Evolutionary conservation across 2,797 vertebrate genomes (phyloP).

Genomic region (Holocentrus rufus): DNA sequence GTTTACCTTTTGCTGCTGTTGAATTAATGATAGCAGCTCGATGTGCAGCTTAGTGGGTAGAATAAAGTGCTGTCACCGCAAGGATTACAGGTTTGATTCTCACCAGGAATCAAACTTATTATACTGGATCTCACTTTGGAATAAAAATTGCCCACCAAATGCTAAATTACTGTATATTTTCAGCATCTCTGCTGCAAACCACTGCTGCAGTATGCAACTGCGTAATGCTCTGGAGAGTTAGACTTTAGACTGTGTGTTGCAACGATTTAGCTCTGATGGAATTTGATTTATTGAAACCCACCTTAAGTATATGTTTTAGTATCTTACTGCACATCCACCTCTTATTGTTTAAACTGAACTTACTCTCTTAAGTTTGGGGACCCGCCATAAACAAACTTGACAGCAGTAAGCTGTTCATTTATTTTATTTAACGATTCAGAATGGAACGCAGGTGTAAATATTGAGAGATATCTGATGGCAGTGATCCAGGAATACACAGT

Average conservation of each 20-base stretch:
- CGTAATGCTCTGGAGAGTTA: background rate
- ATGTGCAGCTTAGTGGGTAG: background rate
- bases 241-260: background rate
- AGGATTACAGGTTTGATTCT: background rate
- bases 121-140: background rate
- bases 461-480: background rate
- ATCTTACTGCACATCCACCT: background rate
- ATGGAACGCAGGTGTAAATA: constrained; percentile 7
- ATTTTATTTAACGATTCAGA: constrained; percentile 8
- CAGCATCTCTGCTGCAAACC: background rate
- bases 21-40: no score
- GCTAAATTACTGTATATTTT: background rate
- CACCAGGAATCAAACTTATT: background rate
- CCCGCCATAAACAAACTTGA: background rate
- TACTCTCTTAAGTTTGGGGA: background rate
- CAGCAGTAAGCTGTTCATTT: constrained; percentile 11
- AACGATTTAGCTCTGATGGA: background rate
- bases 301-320: background rate
- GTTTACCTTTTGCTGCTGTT: no score
- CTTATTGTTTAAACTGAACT: background rate
- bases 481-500: background rate
- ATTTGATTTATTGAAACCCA: background rate
- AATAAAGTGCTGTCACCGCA: background rate
- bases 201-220: background rate
- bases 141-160: background rate